Evolutionary conservation across 2,888 invertebrate species (phyloP).

Genomic region (Megalurothrips usitatus): DNA sequence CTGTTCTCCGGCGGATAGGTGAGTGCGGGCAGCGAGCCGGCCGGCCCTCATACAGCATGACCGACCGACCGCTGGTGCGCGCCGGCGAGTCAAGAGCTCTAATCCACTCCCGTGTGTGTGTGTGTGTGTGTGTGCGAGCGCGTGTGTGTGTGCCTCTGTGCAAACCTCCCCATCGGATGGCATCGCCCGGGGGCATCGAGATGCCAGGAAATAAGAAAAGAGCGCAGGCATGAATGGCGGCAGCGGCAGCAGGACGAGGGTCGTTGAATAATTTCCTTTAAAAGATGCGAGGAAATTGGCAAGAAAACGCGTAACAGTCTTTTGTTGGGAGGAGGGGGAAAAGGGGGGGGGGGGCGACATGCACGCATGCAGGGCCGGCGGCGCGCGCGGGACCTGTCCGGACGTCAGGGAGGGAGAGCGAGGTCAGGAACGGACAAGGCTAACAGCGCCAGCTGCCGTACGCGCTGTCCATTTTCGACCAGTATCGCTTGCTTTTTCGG

Average conservation of each 20-base stretch:
- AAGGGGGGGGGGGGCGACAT: not conserved
- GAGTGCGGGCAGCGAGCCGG: not conserved
- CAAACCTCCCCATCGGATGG: not conserved
- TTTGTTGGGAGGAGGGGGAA: not conserved
- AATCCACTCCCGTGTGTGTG: not conserved
- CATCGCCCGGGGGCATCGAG: not conserved
- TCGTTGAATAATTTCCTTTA: constrained; percentile 14
- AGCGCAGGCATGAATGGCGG: not conserved
- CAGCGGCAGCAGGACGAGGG: not conserved
- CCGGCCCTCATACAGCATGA: not conserved
- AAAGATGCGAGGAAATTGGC: constrained; percentile 16
- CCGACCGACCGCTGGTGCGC: no score
- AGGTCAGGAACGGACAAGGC: no score
- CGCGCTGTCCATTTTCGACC: constrained; percentile 5
- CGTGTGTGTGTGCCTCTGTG: not conserved
- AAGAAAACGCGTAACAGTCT: constrained; percentile 11
- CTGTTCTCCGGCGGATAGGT: no score
- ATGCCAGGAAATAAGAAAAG: not conserved
- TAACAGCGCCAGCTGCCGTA: not conserved
- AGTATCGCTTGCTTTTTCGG: not conserved
- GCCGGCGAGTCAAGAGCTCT: not conserved
- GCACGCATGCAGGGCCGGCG: not conserved
- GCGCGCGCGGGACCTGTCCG: not conserved
- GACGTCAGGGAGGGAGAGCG: not conserved
- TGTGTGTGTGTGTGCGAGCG: not conserved